Percentiles rank a stretch among this genome's conserved stretches.
phyloP scores from a whole-genome alignment of 2,797 vertebrate species.

The Neosilurus mollespiculum region DNA sequence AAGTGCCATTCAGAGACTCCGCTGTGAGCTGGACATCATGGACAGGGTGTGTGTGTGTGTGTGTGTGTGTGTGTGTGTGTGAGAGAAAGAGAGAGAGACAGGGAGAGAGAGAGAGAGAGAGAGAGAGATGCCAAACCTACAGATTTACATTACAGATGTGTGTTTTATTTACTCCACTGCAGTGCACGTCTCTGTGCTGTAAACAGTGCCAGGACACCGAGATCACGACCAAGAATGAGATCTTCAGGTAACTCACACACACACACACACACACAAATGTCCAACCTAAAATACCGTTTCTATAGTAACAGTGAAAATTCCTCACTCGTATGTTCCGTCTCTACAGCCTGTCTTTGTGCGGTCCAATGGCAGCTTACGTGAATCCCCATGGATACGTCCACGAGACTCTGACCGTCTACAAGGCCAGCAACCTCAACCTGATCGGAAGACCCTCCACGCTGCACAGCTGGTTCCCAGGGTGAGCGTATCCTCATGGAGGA shows the following conservation, averaged over 20 bases:
- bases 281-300: background rate
- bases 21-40: conserved; percentile 97
- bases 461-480: conserved; percentile 99
- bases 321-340: background rate
- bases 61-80: conserved; percentile 34
- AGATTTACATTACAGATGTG: background rate
- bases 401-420: conserved; percentile 95
- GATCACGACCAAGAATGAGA: conserved; percentile 98
- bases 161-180: conserved; percentile 46
- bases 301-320: background rate
- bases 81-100: background rate
- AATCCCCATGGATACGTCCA: conserved; percentile 97
- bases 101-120: background rate
- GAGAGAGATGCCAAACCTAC: background rate
- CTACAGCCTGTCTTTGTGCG: conserved; percentile 87
- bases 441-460: conserved; percentile 87
- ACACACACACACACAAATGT: conserved; percentile 47
- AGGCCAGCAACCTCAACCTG: conserved; percentile 89
- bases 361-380: conserved; percentile 97
- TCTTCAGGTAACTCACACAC: conserved; percentile 87
- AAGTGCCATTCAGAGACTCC: conserved; percentile 93
- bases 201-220: conserved; percentile 96
- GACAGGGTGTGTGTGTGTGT: conserved; percentile 81
- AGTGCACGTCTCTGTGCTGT: conserved; percentile 97
- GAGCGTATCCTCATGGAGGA: conserved; percentile 55